A percentile compares a stretch with the other conserved stretches of the same genome.
Conservation (phyloP, 23 tunicate genomes). For the Trididemnum clinides region DNA sequence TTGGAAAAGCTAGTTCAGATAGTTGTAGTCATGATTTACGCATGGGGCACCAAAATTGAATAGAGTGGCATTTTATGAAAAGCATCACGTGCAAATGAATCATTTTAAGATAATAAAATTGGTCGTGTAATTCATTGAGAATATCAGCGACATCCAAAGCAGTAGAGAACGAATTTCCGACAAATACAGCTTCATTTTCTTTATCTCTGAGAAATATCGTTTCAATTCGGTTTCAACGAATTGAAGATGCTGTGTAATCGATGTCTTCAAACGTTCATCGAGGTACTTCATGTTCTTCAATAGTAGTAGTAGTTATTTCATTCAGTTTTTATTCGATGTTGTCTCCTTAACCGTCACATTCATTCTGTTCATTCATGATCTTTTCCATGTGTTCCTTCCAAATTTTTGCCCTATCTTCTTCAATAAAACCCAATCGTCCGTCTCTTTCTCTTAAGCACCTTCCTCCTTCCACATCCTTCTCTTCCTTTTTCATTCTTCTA, state of each 20-base stretch:
- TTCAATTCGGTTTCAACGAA: constrained; percentile 37
- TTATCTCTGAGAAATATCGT: constrained; percentile 35
- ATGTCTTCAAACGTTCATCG: constrained; percentile 40
- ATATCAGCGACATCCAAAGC: too few species aligned
- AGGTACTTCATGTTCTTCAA: constrained; percentile 9
- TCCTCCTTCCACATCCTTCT: too few species aligned
- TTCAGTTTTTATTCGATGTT: too few species aligned
- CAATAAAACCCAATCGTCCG: too few species aligned
- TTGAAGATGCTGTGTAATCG: constrained; percentile 52
- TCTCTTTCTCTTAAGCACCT: too few species aligned
- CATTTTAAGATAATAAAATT: constrained; percentile 46
- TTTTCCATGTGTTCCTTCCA: too few species aligned
- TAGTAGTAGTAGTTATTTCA: too few species aligned
- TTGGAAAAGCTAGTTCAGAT: constrained; percentile 32
- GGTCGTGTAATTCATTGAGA: constrained; percentile 33
- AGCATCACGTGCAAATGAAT: constrained; percentile 30
- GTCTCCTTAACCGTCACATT: too few species aligned
- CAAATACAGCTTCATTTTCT: constrained; percentile 27
- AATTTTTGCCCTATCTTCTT: too few species aligned
- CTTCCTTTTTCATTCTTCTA: too few species aligned
- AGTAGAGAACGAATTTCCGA: too few species aligned
- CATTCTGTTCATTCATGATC: too few species aligned
- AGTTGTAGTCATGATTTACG: constrained; percentile 18
- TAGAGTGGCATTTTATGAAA: constrained; percentile 40
- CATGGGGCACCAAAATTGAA: constrained; percentile 46